Conservation (phyloP, 2,888 invertebrate genomes). For the Polietes domitor region DNA sequence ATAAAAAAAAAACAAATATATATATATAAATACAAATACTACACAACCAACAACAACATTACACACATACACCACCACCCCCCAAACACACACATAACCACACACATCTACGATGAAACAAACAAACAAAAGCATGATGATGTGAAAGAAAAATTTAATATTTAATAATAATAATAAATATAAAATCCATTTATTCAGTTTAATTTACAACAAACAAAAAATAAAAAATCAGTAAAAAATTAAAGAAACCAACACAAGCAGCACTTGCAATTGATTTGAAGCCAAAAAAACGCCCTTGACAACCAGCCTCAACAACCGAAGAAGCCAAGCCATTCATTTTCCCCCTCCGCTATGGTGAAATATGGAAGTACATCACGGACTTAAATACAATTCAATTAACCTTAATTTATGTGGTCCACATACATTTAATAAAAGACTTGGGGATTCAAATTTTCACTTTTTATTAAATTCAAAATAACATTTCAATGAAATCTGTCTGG, state of each 20-base stretch:
- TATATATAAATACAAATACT: constrained; percentile 69
- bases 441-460: too few relatives aligned
- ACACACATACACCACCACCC: constrained; percentile 26
- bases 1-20: constrained; percentile 68
- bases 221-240: constrained; percentile 62
- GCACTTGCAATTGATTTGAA: constrained; percentile 28
- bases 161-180: constrained; percentile 63
- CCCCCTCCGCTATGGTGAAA: not conserved
- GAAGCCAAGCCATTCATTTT: not conserved
- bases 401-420: not conserved
- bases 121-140: constrained; percentile 54
- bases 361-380: not conserved
- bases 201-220: constrained; percentile 65
- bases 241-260: constrained; percentile 34
- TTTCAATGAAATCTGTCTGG: too few relatives aligned
- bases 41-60: constrained; percentile 35
- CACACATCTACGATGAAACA: constrained; percentile 52
- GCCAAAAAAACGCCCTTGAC: not conserved
- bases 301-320: not conserved
- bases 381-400: not conserved
- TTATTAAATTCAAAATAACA: too few relatives aligned
- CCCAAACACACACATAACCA: constrained; percentile 27
- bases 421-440: too few relatives aligned
- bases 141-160: constrained; percentile 58
- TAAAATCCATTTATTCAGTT: constrained; percentile 65